phyloP scores from a whole-genome alignment of 1,140 invertebrate genomes.

The Goniozus legneri region DNA sequence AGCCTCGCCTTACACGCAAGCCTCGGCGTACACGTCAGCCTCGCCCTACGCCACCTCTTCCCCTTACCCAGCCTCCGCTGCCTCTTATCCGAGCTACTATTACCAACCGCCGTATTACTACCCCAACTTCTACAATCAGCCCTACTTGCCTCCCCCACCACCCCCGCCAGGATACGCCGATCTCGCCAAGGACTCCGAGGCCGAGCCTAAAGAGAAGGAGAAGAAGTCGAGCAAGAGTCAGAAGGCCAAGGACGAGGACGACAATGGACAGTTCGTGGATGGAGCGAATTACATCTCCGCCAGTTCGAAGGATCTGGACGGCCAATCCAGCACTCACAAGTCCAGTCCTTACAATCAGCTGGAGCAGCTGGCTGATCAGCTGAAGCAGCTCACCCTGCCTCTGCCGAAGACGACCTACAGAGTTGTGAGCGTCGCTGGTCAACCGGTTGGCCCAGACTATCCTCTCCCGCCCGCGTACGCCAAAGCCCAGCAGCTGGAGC shows the following conservation, averaged over 20 bases:
- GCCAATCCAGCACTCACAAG: conserved; percentile 37
- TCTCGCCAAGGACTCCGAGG: conserved; percentile 7
- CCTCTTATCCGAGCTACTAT: conserved; percentile 35
- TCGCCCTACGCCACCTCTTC: conserved; percentile 11
- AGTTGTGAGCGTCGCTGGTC: conserved; percentile 34
- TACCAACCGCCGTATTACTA: conserved; percentile 38
- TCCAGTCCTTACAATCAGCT: conserved; percentile 32
- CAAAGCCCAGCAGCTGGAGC: conserved; percentile 39
- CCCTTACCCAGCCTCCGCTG: conserved; percentile 15
- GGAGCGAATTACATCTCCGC: conserved; percentile 40
- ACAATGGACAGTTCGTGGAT: conserved; percentile 30
- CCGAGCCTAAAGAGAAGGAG: conserved; percentile 22
- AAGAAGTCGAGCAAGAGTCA: conserved; percentile 19
- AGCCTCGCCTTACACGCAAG: not conserved
- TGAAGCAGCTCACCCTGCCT: conserved; percentile 5
- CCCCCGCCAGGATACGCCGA: conserved; percentile 18
- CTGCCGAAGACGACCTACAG: conserved; percentile 34
- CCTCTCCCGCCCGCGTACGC: conserved; percentile 23
- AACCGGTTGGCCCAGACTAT: conserved; percentile 33
- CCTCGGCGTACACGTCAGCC: conserved; percentile 5
- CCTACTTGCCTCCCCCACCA: conserved; percentile 22
- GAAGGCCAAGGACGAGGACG: conserved; percentile 9
- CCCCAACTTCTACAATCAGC: conserved; percentile 37
- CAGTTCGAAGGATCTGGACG: conserved; percentile 36
- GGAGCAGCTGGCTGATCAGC: conserved; percentile 18